Evolutionary conservation across 2,797 vertebrate genomes (phyloP), one percentile per base, ranked within the genome.

Genomic region (Mormyrus hasselquistii): DNA sequence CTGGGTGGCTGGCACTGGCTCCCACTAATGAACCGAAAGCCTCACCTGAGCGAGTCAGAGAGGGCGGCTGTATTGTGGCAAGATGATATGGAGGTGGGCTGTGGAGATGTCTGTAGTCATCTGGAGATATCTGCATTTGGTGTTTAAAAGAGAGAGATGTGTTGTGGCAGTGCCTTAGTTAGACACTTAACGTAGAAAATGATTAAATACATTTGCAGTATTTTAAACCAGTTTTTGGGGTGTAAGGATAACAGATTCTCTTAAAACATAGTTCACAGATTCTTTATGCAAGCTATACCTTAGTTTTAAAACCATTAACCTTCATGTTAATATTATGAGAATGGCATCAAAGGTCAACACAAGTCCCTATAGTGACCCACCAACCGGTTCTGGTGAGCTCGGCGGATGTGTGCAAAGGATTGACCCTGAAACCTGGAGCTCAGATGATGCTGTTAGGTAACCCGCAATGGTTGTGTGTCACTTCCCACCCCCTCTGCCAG

Each of bases 31-130:
- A 91, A 93, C 91, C 90, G 91, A 90, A 82, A 92, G 88, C 92
- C 93, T 89, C 88, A 47, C 29, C 69, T 92, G 93, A 90, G 94
- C 93, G 92, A 92, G 91, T 93, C 92, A 93, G 90, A 85, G 87
- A 90, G 92, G 93, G 91, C 93, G 92, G 94, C 94, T 92, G 91
- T 92, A 94, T 94, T 94, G 94, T 90, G 92, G 92, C 90, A 92
- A 52, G 91, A 93, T 93, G 93, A 94, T 94, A 91, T 84, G 89
- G 62, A 79, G 88, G 93, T 94, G 94, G 93, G 92, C 93, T 91
- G 89, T 29, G 91, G 92, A 92, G 91, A 91, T 90, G 91, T 92
- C 93, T 93, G 92, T 92, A 85, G 92, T 91, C 88, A 85, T 87
- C 29, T 55, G 87, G 91, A 82, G 76, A 47, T 41, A 47, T 82